Conservation (phyloP, 1,140 invertebrate genomes). For the Bombus confusus region DNA sequence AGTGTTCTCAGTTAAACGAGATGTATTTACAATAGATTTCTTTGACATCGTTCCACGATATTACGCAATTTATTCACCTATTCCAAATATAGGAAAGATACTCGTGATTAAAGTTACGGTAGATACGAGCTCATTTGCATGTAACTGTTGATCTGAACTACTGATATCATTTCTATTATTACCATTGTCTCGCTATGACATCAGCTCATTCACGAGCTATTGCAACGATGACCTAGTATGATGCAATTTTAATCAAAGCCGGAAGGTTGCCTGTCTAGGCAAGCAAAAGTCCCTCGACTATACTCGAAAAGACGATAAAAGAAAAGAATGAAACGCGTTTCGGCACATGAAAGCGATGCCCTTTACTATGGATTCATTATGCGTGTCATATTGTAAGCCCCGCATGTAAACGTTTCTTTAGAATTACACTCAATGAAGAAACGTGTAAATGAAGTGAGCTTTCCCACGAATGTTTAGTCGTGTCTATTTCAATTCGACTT, state of each 20-base stretch:
- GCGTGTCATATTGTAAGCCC: background rate
- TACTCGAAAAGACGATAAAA: conserved; percentile 5
- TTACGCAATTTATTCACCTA: background rate
- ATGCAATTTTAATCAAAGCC: conserved; percentile 28
- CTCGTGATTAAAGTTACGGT: background rate
- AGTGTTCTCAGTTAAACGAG: no score
- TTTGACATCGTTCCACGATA: background rate
- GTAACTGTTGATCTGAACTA: conserved; percentile 1
- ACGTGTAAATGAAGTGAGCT: background rate
- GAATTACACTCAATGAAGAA: background rate
- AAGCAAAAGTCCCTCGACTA: background rate
- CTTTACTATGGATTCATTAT: no score
- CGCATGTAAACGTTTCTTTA: conserved; percentile 31
- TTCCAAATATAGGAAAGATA: background rate
- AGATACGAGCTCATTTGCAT: background rate
- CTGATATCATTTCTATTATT: conserved; percentile 59
- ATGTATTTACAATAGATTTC: no score
- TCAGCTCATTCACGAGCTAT: conserved; percentile 35
- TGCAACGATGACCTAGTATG: background rate
- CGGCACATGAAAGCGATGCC: background rate
- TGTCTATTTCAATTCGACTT: background rate
- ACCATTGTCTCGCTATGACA: conserved; percentile 26
- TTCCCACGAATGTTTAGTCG: conserved; percentile 15
- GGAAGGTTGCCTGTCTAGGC: conserved; percentile 23
- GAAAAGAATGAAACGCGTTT: conserved; percentile 2